phyloP scores from a whole-genome alignment of 2,113 vertebrate genomes.

The Notothenia rossii region DNA sequence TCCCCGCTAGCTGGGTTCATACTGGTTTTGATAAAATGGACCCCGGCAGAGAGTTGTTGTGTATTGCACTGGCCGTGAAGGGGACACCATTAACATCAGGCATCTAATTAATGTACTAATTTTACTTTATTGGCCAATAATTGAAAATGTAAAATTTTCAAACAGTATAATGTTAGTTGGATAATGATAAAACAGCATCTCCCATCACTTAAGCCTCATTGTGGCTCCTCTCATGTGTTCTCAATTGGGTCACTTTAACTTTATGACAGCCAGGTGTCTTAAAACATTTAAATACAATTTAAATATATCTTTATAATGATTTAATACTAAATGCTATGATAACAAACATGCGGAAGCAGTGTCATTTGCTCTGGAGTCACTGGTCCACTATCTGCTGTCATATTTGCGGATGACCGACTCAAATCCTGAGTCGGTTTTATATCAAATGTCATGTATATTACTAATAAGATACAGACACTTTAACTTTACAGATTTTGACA shows the following conservation, averaged over 20 bases:
- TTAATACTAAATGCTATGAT: too few relatives aligned
- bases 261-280: neutral
- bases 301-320: too few relatives aligned
- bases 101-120: neutral
- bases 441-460: neutral
- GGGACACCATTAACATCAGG: neutral
- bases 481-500: constrained; percentile 5
- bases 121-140: too few relatives aligned
- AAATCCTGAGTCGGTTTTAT: neutral
- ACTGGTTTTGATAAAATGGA: neutral
- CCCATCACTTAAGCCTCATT: neutral
- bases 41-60: neutral
- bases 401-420: neutral
- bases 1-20: neutral
- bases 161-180: too few relatives aligned
- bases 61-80: neutral
- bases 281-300: neutral
- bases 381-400: constrained; percentile 4
- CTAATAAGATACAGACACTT: constrained; percentile 29
- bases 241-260: neutral
- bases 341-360: neutral
- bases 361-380: neutral
- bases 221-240: neutral
- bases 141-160: too few relatives aligned
- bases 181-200: neutral